Conservation (phyloP, 2,888 invertebrate genomes). For the Pristionchus arcanus region DNA sequence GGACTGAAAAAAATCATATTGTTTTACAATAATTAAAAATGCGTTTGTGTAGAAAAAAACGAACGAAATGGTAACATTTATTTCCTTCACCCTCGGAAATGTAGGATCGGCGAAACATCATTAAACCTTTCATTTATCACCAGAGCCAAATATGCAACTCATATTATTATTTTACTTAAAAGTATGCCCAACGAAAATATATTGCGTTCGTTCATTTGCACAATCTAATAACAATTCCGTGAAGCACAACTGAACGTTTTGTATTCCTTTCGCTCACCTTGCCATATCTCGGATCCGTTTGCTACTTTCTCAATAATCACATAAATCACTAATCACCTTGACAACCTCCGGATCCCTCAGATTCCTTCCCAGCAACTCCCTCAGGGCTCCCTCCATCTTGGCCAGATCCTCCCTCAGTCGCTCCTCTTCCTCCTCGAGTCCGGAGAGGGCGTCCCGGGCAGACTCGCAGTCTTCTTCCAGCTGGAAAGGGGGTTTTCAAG, state of each 20-base stretch:
- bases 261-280: not conserved
- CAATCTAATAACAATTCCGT: not conserved
- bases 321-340: constrained; percentile 35
- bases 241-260: not conserved
- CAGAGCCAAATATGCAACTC: too few species aligned
- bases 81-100: too few species aligned
- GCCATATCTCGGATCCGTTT: too few species aligned
- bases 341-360: constrained; percentile 55
- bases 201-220: too few species aligned
- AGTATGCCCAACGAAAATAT: too few species aligned
- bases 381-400: not conserved
- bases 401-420: constrained; percentile 16
- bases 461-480: constrained; percentile 57
- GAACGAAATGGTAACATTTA: too few species aligned
- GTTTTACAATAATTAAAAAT: not conserved
- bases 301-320: too few species aligned
- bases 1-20: constrained; percentile 58
- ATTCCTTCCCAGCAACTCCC: constrained; percentile 13
- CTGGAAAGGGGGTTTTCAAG: constrained; percentile 2
- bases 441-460: constrained; percentile 41
- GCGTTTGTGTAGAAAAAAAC: too few species aligned
- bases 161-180: too few species aligned
- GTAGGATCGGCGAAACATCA: too few species aligned
- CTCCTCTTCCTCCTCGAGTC: constrained; percentile 7
- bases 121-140: too few species aligned